phyloP scores from a whole-genome alignment of 2,113 vertebrate species.

The Nipponia nippon region DNA sequence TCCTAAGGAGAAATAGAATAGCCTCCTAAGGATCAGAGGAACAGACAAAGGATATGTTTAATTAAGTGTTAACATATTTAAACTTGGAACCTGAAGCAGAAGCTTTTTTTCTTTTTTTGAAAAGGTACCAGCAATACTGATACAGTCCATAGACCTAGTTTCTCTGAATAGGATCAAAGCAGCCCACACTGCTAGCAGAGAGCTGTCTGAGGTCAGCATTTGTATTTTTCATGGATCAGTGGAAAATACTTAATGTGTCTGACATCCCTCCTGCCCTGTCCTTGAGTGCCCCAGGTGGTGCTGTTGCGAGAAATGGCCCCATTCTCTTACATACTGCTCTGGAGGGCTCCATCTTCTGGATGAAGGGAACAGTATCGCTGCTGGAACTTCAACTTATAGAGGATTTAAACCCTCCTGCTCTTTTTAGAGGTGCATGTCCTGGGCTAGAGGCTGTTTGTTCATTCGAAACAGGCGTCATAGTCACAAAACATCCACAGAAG shows the following conservation, averaged over 20 bases:
- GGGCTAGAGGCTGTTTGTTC: background rate
- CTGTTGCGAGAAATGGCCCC: background rate
- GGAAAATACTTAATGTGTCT: background rate
- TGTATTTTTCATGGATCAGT: background rate
- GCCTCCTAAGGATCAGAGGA: background rate
- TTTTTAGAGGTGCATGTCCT: background rate
- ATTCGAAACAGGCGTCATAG: background rate
- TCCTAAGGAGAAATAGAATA: background rate
- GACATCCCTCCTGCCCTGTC: background rate
- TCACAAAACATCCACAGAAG: background rate
- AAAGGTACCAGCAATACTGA: background rate
- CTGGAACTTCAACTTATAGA: background rate
- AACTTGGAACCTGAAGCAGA: background rate
- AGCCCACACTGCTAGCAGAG: background rate
- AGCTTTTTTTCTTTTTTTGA: background rate
- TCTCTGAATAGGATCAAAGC: background rate
- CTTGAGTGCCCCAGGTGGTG: background rate
- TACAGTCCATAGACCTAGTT: background rate
- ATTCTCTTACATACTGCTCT: background rate
- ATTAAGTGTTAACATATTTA: background rate
- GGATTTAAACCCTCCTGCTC: background rate
- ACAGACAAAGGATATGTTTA: background rate
- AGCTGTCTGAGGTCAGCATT: background rate
- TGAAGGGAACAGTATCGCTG: background rate
- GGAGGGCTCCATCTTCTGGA: background rate